Percentiles rank a stretch among this genome's conserved stretches.
phyloP scores from a whole-genome alignment of 2,888 invertebrate genomes.

The Acanthococcus lagerstroemiae region DNA sequence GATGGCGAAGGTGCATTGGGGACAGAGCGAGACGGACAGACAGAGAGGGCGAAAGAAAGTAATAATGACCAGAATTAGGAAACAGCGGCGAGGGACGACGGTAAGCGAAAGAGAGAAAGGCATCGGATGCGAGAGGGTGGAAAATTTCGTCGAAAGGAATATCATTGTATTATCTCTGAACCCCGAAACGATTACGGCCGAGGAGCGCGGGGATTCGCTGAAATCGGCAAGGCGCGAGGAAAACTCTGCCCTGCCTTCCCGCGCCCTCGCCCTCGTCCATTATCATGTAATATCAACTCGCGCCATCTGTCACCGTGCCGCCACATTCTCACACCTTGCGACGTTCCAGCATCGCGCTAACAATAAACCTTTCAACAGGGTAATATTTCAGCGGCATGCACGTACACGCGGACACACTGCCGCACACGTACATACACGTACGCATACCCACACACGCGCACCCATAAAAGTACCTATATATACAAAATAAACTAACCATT shows the following conservation, averaged over 20 bases:
- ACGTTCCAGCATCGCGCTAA: slow-evolving; percentile 1
- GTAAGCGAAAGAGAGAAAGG: no score
- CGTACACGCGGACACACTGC: not conserved
- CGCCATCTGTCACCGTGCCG: slow-evolving; percentile 24
- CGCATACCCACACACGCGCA: not conserved
- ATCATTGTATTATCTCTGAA: no score
- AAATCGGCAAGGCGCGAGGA: not conserved
- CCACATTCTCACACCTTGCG: slow-evolving; percentile 20
- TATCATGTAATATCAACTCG: slow-evolving; percentile 23
- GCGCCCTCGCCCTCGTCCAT: slow-evolving; percentile 5
- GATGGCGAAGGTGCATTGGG: no score
- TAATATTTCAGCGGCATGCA: slow-evolving; percentile 12
- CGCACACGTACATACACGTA: not conserved
- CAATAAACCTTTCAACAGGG: slow-evolving; percentile 26
- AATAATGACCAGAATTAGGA: no score
- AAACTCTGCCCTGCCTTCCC: not conserved
- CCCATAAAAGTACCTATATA: not conserved
- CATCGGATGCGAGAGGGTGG: no score
- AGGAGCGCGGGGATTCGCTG: no score
- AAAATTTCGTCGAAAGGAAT: no score
- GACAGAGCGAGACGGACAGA: no score
- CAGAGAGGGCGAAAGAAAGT: no score
- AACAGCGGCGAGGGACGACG: no score
- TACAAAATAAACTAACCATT: not conserved
- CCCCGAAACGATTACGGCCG: no score